Evolutionary conservation across 2,113 vertebrate genomes (phyloP), one percentile per base, ranked within the genome.

Genomic region (Indri indri): DNA sequence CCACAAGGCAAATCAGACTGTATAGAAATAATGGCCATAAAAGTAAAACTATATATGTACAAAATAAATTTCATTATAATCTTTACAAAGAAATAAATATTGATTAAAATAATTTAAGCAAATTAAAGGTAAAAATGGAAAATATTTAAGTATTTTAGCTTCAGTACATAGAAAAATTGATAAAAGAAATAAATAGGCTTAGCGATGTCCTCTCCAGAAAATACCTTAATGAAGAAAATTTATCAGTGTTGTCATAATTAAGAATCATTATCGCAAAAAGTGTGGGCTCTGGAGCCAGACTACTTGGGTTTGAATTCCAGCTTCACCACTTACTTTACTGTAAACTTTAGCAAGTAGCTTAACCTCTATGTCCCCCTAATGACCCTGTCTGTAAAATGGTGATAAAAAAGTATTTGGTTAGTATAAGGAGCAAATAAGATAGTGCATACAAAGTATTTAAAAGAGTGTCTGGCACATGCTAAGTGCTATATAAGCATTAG

Each of bases 171-270:
- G 52, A 88, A 91, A 91, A 77, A 71, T 32, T 90, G 27, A 74
- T 88, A 45, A 59, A 88, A 95, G 25, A 70, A 79, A 71, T 13
- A 77, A 57, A 40, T 76, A 34, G 34, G 50, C 37, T 77, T 50
- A 63, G 14, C 45, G 12, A 30, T 54, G 3, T 59, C 92, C 63
- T 96, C 30, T 84, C 81, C 45, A 70, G 54, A 84, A 96, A 94
- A 94, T 76, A 59, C 32, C 42, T 66, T 76, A 88, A 88, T 91
- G 50, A 90, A 93, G 93, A 89, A 94, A 95, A 92, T 74, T 68
- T 34, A 82, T 82, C 42, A 54, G 61, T 59, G 12, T 66, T 47
- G 4, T 83, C 73, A 54, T 59, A 77, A 77, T 85, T 95, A 27
- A 88, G 77, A 85, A 57, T 74, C n/a, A 93, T 81, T 66, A 85